Evolutionary conservation across 2,797 vertebrate species (phyloP), one percentile per base, ranked within the genome.

Genomic region (Hybognathus amarus): DNA sequence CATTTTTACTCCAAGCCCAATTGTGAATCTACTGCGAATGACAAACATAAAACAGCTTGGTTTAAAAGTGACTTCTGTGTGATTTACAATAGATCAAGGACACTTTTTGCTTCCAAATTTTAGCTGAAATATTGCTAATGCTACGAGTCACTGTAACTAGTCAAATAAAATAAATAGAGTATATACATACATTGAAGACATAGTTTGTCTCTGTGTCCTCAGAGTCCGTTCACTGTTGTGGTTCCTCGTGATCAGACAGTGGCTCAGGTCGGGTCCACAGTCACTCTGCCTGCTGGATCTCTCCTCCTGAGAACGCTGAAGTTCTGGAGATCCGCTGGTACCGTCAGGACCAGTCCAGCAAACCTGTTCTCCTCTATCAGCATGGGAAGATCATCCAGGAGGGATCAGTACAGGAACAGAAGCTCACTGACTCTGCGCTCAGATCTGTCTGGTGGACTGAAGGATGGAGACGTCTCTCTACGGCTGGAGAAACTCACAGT

Each of bases 211-310:
- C 0, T 56, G 17, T 61, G 12, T 30, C n/a, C 1, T 38, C n/a
- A 47, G 85, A 1, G 5, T 59, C 63, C n/a, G 1, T 5, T 92
- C 1, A 45, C 1, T 0, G 88, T 93, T 40, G 1, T 12, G 3
- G 80, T 59, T 8, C 10, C 82, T n/a, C 2, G 0, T 4, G 3
- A 33, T 5, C 1, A 54, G 0, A 33, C 89, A 20, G 45, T 9
- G 0, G 91, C 12, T n/a, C 45, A 4, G 2, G 11, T 5, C 0
- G 87, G 90, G 6, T 80, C 2, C 0, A 40, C 74, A 0, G 77
- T 85, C 79, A 90, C 61, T 7, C 66, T 94, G 38, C 91, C 0
- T 94, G 94, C 86, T 94, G 92, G 93, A 83, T 92, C 80, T 81
- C 22, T 38, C 89, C 90, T 24, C 8, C 73, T 1, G 84, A 85